A percentile compares a stretch with the other conserved stretches of the same genome.
Conservation (phyloP, 1,140 invertebrate species). For the Reticulitermes speratus region DNA sequence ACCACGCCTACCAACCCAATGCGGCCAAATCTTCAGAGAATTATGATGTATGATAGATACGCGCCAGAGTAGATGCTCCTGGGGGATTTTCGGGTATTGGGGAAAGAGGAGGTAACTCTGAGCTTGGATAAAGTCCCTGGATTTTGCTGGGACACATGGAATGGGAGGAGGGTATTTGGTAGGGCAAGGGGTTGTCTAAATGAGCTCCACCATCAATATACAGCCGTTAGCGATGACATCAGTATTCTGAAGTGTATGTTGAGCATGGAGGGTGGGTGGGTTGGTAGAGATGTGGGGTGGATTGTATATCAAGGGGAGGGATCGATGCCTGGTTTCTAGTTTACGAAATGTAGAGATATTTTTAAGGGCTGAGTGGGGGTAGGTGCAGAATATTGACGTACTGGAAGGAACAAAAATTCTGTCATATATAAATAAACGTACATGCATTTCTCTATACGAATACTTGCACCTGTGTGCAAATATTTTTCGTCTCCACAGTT, state of each 20-base stretch:
- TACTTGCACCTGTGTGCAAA: neutral
- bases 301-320: neutral
- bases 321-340: neutral
- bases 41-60: conserved; percentile 16
- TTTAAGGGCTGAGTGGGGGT: neutral
- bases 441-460: neutral
- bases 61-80: conserved; percentile 16
- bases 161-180: neutral
- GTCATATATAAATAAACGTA: neutral
- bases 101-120: neutral
- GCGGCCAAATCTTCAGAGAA: conserved; percentile 17
- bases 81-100: neutral
- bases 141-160: neutral
- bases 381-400: neutral
- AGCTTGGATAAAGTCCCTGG: conserved; percentile 3
- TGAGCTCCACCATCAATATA: conserved; percentile 15
- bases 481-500: no score
- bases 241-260: neutral
- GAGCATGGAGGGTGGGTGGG: neutral
- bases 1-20: conserved; percentile 13
- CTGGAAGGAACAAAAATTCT: neutral
- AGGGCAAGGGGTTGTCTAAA: neutral
- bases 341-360: neutral
- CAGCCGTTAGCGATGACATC: conserved; percentile 16
- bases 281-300: neutral